Evolutionary conservation across 2,113 vertebrate species (phyloP), one percentile per base, ranked within the genome.

Genomic region (Lepus europaeus): DNA sequence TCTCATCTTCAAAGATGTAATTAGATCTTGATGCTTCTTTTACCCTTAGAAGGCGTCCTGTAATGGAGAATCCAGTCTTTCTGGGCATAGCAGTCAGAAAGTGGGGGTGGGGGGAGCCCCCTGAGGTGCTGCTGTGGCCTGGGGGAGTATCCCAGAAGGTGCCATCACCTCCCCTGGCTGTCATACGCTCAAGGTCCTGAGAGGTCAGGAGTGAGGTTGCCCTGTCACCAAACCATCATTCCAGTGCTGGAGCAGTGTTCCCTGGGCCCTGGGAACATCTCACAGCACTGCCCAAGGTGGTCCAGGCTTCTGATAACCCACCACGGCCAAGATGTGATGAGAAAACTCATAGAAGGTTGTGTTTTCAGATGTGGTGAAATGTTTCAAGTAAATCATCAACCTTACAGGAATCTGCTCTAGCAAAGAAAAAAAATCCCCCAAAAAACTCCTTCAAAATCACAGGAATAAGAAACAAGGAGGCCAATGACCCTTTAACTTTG

Each of bases 371-470:
- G 31, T 12, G 16, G 13, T 49, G n/a, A 92, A 16, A 61, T 66
- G 64, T 63, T 93, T 93, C 77, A 79, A 80, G 72, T 20, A 83
- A 76, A 70, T 39, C n/a, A 53, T 19, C 33, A 69, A 73, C 8
- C 51, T 22, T 80, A 51, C 29, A 36, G 19, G 49, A 29, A 45
- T 90, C 39, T 70, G 69, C 87, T 88, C 87, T 82, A 89, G 76
- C 10, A n/a, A 56, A 74, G 13, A 17, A 9, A 25, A 12, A 74
- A 63, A 33, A 69, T 59, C 9, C 72, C 51, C 39, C 27, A n/a
- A 74, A 87, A 95, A 80, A 89, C 78, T 82, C 79, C 72, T 84
- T 94, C 49, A 93, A 82, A 93, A 91, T 33, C 27, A 13, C 5
- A 53, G 3, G 68, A 94, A 89, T 80, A 69, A 88, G 88, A 92